Percentiles rank a stretch among this genome's conserved stretches.
phyloP scores from a whole-genome alignment of 2,888 invertebrate species.

The Carcina quercana region DNA sequence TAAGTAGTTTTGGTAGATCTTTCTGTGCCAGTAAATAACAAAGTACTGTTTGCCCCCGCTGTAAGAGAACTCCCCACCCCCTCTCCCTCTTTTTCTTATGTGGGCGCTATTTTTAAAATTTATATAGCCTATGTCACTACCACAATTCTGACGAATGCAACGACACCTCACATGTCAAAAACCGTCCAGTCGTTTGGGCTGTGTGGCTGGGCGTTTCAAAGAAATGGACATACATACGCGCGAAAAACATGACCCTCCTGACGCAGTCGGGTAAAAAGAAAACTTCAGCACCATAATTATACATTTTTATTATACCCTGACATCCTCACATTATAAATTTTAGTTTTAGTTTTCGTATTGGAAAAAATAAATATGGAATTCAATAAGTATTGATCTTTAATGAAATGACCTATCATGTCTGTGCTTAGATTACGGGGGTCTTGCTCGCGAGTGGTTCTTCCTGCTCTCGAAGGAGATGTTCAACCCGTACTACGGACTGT shows the following conservation, averaged over 20 bases:
- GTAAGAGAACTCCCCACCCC: no score
- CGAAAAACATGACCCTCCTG: background rate
- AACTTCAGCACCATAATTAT: no score
- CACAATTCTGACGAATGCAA: background rate
- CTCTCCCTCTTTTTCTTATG: no score
- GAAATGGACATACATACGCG: background rate
- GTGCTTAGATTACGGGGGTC: slow-evolving; percentile 91
- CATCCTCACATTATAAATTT: no score
- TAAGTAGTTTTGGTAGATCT: no score
- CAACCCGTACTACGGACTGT: slow-evolving; percentile 99
- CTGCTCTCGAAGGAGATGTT: slow-evolving; percentile 99
- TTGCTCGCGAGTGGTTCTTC: slow-evolving; percentile 99
- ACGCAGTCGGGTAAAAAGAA: background rate
- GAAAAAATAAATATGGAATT: no score
- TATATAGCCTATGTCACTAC: background rate
- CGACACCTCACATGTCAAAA: background rate
- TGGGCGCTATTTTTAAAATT: no score
- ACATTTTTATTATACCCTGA: no score
- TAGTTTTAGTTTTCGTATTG: no score
- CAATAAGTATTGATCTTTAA: background rate
- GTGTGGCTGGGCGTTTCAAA: background rate
- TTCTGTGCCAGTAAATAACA: no score
- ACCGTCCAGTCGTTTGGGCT: no score
- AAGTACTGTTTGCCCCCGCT: no score
- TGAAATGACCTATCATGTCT: background rate